Base-by-base conservation (phyloP, 64 coral and sea anemone species). In the Astreopora myriophthalma region DNA sequence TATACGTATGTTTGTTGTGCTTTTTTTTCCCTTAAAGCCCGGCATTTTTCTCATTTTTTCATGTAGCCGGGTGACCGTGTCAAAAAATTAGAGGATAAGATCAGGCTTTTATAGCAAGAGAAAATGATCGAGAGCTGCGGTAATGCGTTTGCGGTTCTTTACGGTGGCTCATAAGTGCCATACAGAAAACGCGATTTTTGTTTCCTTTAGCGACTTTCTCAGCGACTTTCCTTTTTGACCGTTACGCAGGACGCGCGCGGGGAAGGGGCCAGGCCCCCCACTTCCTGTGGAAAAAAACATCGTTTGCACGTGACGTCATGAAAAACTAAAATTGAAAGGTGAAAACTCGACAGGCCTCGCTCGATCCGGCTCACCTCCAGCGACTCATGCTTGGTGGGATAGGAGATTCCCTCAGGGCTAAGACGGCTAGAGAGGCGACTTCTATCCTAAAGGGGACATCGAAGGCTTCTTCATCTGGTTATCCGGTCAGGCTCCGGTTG, bases 211-310 rank as follows among this genome's bases (percentile, higher is more conserved):
- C n/a, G n/a, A n/a, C n/a, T n/a, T n/a, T n/a, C n/a, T n/a, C n/a
- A 67, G 79, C 79, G 2, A 22, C 5, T 31, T 14, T 22, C 2
- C 9, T 85, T 11, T 84, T 91, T 34, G 79, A 92, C 78, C 63
- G 1, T 5, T 73, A n/a, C 61, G 3, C 61, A 24, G 3, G 61
- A 26, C n/a, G n/a, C n/a, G n/a, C n/a, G n/a, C n/a, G n/a, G n/a
- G n/a, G n/a, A n/a, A n/a, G n/a, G n/a, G n/a, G n/a, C n/a, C n/a
- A 92, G 23, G 66, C 89, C 0, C 73, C 61, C 3, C 20, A 65
- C 5, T n/a, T n/a, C n/a, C n/a, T n/a, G n/a, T n/a, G n/a, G n/a
- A n/a, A n/a, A n/a, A n/a, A n/a, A n/a, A n/a, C n/a, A n/a, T n/a
- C n/a, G n/a, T n/a, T n/a, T n/a, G n/a, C n/a, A n/a, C n/a, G n/a